Base-by-base conservation (phyloP, 2,888 invertebrate genomes). In the Abrostola triplasia region DNA sequence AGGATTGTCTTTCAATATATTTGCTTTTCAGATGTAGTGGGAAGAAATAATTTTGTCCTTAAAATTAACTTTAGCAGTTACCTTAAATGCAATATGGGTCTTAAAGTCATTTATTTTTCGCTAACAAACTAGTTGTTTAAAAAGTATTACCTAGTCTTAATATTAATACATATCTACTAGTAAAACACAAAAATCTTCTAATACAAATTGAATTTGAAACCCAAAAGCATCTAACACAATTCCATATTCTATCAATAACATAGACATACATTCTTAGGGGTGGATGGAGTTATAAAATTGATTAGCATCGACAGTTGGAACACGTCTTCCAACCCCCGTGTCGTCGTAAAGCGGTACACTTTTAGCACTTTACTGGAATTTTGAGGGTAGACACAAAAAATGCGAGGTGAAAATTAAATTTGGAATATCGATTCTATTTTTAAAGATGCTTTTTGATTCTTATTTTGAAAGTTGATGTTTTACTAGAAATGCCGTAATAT, bases 281-380 rank as follows among this genome's bases (percentile, higher is more conserved):
- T 57, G 64, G 59, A 59, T 69, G 47, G 67, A 70, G 79, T 80
- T 80, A 81, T 85, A 84, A 84, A 86, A 82, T 85, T 83, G 80
- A 84, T 88, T 87, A 86, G 72, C 87, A 84, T 81, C 72, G 80
- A 79, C 75, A 68, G 61, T 62, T 53, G 36, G 7, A 59, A 67
- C 78, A 77, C 59, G 60, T 74, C 50, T 44, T 57, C 10, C 36
- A 61, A 56, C 76, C 81, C 79, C 59, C 64, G 40, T 47, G 44
- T 24, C 13, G 52, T 66, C 73, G 56, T 79, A 79, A 81, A 79
- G 13, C 40, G 40, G 37, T 62, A 62, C 76, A 57, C 54, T 59
- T 71, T 66, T 72, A 70, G 70, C 78, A 70, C 78, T 79, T 74
- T 51, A 64, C 56, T 57, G 35, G 42, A 55, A 57, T 44, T 2